Conservation (phyloP, 2,888 invertebrate genomes). For the Tromatobia lineatoria region DNA sequence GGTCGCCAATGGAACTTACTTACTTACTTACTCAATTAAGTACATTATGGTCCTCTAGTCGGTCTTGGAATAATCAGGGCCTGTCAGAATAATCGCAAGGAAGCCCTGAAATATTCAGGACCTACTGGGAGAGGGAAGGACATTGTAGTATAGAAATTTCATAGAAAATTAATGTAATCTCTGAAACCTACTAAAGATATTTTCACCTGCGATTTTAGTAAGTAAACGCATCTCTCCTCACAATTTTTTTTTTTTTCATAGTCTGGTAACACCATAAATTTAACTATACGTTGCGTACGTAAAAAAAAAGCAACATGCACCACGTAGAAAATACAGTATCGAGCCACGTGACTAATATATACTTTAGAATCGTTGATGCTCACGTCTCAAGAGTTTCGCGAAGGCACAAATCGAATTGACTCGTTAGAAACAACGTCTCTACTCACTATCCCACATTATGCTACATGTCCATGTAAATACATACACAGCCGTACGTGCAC, state of each 20-base stretch:
- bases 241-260: not conserved
- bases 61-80: no score
- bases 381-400: conserved; percentile 50
- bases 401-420: conserved; percentile 62
- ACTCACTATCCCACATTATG: conserved; percentile 54
- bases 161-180: no score
- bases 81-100: no score
- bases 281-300: not conserved
- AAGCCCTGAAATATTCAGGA: no score
- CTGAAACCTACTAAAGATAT: no score
- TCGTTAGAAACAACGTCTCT: conserved; percentile 66
- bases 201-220: no score
- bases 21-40: no score
- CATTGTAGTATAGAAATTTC: no score
- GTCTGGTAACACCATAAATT: not conserved
- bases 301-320: not conserved
- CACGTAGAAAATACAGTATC: conserved; percentile 26
- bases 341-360: conserved; percentile 26
- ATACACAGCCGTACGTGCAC: conserved; percentile 32
- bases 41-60: no score
- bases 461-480: conserved; percentile 4
- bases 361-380: conserved; percentile 27
- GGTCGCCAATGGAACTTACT: no score
- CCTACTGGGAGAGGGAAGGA: no score
- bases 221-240: no score